Base-by-base conservation (phyloP, 2,113 vertebrate genomes). In the Paramormyrops kingsleyae region DNA sequence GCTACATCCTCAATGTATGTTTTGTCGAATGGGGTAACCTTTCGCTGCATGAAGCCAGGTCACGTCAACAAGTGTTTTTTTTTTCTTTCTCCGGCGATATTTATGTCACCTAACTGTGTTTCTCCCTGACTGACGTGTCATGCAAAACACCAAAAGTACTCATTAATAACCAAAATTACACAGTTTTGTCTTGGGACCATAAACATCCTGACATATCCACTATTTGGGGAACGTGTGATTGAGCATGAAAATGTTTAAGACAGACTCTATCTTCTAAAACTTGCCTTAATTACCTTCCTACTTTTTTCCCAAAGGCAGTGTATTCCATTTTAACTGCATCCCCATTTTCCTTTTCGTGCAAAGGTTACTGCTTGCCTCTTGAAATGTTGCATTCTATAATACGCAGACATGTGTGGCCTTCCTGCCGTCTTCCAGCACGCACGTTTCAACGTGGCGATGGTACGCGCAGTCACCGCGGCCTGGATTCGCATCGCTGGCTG, bases 361-460 rank as follows among this genome's bases (percentile, higher is more conserved):
- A 19, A 42, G 42, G 35, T 42, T 80, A 42, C 35, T 42, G 74
- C 15, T 17, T 80, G 31, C 74, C 35, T 39, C 15, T 42, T 39
- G 9, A 80, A 17, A 80, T 19, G 35, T 80, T 84, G 17, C 46
- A n/a, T 84, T 84, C 2, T 84, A 47, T 47, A 24, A 84, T n/a
- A 84, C n/a, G 1, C 83, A 84, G 44, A 4, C 83, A 24, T 47
- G 42, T 9, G 44, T 24, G 19, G 21, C 83, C 17, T 47, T 84
- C n/a, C 21, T 10, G 35, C 35, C 21, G 42, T 35, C 53, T 53
- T 17, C 13, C 70, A 74, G 27, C 15, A n/a, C 1, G 12, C 31
- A 17, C 17, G 21, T 15, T 88, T 88, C 59, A 35, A 74, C 88
- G 88, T 88, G 87, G 87, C 87, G 53, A 42, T 44, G 88, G 35